These are phyloP conservation scores for Cyclopterus lumpus DNA, from an alignment of 2,797 vertebrate species.

Conservation along the genomic window DNA sequence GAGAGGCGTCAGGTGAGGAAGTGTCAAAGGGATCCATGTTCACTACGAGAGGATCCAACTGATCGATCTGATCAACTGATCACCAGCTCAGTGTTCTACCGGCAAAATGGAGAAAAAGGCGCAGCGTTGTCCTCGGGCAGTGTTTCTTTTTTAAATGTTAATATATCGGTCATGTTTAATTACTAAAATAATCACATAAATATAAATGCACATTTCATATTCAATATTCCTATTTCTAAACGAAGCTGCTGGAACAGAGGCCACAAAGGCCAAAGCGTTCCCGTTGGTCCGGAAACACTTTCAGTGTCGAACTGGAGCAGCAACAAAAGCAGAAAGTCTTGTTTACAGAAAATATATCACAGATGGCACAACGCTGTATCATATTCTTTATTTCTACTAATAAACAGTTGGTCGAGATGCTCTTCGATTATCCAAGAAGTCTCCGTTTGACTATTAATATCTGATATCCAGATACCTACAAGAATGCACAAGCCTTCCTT, in stretches of 20 bases:
- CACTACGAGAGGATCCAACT: background rate
- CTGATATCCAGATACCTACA: too few species aligned
- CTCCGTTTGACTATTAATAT: too few species aligned
- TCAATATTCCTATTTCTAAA: background rate
- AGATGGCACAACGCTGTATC: too few species aligned
- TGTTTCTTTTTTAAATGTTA: background rate
- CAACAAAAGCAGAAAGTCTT: background rate
- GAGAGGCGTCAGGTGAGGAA: constrained; percentile 90
- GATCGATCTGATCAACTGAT: background rate
- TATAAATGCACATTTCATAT: background rate
- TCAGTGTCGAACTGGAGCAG: background rate
- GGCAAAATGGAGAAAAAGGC: background rate
- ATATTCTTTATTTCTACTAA: background rate
- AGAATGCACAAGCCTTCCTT: too few species aligned
- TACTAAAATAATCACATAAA: background rate
- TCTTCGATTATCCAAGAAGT: too few species aligned
- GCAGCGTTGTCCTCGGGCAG: background rate
- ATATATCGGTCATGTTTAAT: background rate
- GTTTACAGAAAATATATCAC: background rate
- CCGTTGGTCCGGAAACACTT: background rate
- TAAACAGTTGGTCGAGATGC: too few species aligned
- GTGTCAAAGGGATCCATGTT: background rate
- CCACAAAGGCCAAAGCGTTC: background rate
- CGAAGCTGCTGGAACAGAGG: background rate
- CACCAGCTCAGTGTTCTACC: background rate